A percentile compares a stretch with the other conserved stretches of the same genome.
Evolutionary conservation across 1,140 invertebrate species (phyloP).

Genomic region (Drosophila prosaltans): DNA sequence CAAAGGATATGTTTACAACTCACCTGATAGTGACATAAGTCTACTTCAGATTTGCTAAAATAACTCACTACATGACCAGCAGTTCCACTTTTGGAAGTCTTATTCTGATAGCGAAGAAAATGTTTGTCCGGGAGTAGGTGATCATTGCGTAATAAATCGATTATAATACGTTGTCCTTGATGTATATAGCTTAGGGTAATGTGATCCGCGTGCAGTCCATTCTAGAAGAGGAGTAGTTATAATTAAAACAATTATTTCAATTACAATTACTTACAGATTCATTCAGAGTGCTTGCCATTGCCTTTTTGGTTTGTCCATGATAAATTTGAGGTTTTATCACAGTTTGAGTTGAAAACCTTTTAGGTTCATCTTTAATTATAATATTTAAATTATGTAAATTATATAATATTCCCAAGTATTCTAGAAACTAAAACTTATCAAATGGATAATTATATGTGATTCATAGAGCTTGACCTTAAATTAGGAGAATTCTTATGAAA

Average conservation of each 20-base stretch:
- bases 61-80: conserved; percentile 84
- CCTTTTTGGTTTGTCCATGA: conserved; percentile 88
- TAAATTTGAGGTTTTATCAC: conserved; percentile 88
- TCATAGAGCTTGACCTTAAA: too few species aligned
- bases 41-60: conserved; percentile 82
- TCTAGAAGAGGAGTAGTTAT: conserved; percentile 83
- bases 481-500: too few species aligned
- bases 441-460: too few species aligned
- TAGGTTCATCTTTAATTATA: conserved; percentile 83
- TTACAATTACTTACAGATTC: conserved; percentile 84
- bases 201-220: conserved; percentile 87
- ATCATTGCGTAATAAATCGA: conserved; percentile 91
- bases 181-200: conserved; percentile 88
- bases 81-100: neutral
- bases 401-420: too few species aligned
- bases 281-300: conserved; percentile 87
- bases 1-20: conserved; percentile 12
- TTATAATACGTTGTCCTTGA: conserved; percentile 86
- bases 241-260: conserved; percentile 37
- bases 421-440: too few species aligned
- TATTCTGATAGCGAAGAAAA: conserved; percentile 89
- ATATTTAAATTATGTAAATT: neutral
- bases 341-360: conserved; percentile 88
- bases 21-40: conserved; percentile 83
- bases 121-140: conserved; percentile 89